These are phyloP conservation scores for Globodera ellingtonae DNA, from an alignment of 1,140 invertebrate genomes.

Conservation along the genomic window DNA sequence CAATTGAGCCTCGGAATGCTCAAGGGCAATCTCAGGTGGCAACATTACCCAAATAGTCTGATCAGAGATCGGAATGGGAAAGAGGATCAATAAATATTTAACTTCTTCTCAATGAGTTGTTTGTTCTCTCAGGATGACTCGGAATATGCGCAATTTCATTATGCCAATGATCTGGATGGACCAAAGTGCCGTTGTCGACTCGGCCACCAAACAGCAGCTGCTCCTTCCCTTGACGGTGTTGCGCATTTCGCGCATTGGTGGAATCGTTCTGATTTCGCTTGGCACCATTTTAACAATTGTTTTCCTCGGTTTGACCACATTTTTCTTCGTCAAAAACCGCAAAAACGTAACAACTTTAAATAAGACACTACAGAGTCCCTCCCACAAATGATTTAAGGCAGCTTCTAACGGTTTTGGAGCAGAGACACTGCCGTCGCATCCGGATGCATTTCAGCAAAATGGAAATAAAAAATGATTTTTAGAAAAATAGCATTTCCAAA, in stretches of 20 bases:
- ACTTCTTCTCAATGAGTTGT: neutral
- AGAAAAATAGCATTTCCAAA: no score
- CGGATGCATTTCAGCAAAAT: no score
- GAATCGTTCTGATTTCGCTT: neutral
- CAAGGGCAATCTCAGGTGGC: constrained; percentile 49
- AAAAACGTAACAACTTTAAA: neutral
- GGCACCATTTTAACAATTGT: neutral
- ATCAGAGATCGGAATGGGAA: neutral
- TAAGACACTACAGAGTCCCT: no score
- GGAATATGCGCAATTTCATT: constrained; percentile 30
- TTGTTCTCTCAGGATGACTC: constrained; percentile 11
- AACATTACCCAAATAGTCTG: neutral
- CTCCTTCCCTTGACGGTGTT: neutral
- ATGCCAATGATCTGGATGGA: constrained; percentile 52
- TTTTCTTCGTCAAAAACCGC: neutral
- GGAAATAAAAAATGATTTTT: no score
- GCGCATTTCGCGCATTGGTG: neutral
- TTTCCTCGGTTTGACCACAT: neutral
- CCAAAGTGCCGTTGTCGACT: constrained; percentile 42
- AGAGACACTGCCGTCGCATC: no score
- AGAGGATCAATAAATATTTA: no score
- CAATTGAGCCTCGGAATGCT: constrained; percentile 61
- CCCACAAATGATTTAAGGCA: no score
- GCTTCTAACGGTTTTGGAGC: no score
- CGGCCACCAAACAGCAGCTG: constrained; percentile 40